Evolutionary conservation across 2,797 vertebrate genomes (phyloP).

Genomic region (Astyanax mexicanus): DNA sequence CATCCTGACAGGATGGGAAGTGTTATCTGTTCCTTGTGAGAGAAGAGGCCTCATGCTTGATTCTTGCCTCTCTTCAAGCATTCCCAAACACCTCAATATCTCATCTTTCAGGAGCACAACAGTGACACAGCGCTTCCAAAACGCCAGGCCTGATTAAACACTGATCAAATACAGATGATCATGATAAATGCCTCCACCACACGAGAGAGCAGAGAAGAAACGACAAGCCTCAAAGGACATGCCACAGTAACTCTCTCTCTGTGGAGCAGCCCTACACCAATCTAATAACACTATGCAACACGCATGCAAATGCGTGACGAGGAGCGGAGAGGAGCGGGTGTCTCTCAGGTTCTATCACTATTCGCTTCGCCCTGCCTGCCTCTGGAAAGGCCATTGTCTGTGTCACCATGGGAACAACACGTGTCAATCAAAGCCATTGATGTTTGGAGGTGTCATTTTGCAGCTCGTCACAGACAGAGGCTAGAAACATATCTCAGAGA

Average conservation of each 20-base stretch:
- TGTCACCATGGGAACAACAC: conserved; percentile 40
- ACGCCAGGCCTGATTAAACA: conserved; percentile 49
- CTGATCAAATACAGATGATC: conserved; percentile 51
- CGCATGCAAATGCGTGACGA: conserved; percentile 22
- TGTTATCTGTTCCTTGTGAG: conserved; percentile 9
- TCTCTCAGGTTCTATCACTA: conserved; percentile 4
- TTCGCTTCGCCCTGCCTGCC: neutral
- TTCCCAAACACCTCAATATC: conserved; percentile 25
- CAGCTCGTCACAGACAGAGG: conserved; percentile 32
- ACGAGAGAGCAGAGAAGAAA: conserved; percentile 24
- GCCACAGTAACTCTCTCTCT: conserved; percentile 20
- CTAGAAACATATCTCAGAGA: conserved; percentile 10
- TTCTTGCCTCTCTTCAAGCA: conserved; percentile 25
- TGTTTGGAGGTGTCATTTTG: conserved; percentile 41
- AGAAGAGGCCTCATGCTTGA: neutral
- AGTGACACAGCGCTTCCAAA: conserved; percentile 28
- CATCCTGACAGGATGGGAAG: neutral
- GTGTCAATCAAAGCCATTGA: conserved; percentile 37
- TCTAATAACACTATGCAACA: conserved; percentile 17
- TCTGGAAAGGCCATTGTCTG: neutral
- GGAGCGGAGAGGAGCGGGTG: neutral
- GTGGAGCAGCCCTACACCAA: conserved; percentile 7
- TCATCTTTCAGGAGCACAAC: conserved; percentile 22
- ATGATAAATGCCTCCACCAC: conserved; percentile 37
- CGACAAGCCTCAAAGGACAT: conserved; percentile 29